phyloP scores from a whole-genome alignment of 1,140 invertebrate species.

The Cepaea nemoralis region DNA sequence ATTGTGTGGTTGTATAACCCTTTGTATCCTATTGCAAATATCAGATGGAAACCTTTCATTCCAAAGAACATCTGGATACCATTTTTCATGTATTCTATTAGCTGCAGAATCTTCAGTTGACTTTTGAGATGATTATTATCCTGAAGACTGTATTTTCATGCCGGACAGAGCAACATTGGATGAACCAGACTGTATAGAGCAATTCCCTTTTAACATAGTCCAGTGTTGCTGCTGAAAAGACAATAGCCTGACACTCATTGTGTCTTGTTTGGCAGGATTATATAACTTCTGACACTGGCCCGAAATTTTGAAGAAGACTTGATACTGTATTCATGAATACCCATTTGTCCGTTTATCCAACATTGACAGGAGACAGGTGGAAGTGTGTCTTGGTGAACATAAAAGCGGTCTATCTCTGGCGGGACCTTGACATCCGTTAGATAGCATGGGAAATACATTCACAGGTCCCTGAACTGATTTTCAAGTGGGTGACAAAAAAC shows the following conservation, averaged over 20 bases:
- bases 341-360: no score
- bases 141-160: constrained; percentile 21
- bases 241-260: neutral
- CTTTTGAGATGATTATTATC: constrained; percentile 19
- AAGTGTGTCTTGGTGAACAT: no score
- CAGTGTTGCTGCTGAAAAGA: constrained; percentile 7
- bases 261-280: constrained; percentile 14
- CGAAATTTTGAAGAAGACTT: constrained; percentile 5
- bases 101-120: constrained; percentile 20
- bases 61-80: neutral
- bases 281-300: neutral
- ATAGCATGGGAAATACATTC: no score
- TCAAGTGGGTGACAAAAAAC: no score
- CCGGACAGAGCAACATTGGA: constrained; percentile 2
- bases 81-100: constrained; percentile 3
- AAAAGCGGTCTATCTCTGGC: no score
- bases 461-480: no score
- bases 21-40: neutral
- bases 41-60: constrained; percentile 8
- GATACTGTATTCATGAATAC: no score
- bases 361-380: no score
- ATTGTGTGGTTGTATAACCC: neutral
- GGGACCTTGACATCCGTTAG: no score
- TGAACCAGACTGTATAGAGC: neutral
- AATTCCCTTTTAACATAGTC: constrained; percentile 3